Evolutionary conservation across 2,113 vertebrate genomes (phyloP).

Genomic region (Mellivora capensis): DNA sequence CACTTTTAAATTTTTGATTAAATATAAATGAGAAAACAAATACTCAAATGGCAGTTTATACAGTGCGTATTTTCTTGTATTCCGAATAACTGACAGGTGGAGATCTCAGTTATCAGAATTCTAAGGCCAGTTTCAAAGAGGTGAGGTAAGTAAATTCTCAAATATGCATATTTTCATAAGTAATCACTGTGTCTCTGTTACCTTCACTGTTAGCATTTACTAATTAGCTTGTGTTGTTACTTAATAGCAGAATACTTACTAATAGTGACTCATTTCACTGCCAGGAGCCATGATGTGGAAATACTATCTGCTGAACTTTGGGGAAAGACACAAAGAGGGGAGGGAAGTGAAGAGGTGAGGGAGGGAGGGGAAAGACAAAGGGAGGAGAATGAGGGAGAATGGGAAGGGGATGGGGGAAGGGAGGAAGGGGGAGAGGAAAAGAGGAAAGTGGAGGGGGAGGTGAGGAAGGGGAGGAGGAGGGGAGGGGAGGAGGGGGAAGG

Average conservation of each 20-base stretch:
- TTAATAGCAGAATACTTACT: accelerated
- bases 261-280: neutral
- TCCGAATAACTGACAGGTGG: neutral
- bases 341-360: neutral
- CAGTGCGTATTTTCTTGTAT: accelerated
- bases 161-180: neutral
- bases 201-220: neutral
- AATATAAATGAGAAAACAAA: neutral
- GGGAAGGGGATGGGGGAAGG: accelerated
- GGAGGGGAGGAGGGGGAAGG: neutral
- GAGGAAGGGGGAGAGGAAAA: neutral
- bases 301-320: neutral
- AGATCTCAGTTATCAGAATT: neutral
- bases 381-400: neutral
- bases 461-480: neutral
- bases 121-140: neutral
- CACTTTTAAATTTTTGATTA: neutral
- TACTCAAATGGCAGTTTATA: neutral
- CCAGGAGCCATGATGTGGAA: neutral
- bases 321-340: neutral
- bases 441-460: neutral
- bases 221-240: neutral
- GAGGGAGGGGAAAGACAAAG: neutral
- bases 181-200: too few relatives aligned
- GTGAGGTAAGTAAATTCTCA: neutral